Evolutionary conservation across 2,888 invertebrate genomes (phyloP).

Genomic region (Oxystoma pomonae): DNA sequence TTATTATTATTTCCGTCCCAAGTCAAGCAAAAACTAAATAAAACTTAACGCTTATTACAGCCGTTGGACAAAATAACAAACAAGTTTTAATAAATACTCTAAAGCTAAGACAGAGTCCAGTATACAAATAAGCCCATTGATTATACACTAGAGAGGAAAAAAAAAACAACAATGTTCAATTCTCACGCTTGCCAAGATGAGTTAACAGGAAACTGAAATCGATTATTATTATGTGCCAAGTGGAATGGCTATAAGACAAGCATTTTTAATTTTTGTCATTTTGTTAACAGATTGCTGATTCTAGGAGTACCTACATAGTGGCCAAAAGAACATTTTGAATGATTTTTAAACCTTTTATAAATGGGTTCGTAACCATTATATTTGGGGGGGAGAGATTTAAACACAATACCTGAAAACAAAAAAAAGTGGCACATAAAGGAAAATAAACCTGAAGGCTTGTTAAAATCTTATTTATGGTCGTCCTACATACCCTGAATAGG

Average conservation of each 20-base stretch:
- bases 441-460: too few species aligned
- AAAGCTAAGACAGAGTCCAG: neutral
- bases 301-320: neutral
- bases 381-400: too few species aligned
- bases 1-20: too few species aligned
- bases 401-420: too few species aligned
- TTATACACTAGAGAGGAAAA: neutral
- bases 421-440: too few species aligned
- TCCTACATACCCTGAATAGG: too few species aligned
- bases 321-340: too few species aligned
- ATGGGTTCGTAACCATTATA: too few species aligned
- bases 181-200: neutral
- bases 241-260: neutral
- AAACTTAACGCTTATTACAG: neutral
- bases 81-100: neutral
- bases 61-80: neutral
- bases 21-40: too few species aligned
- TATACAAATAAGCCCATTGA: neutral
- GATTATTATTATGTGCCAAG: neutral
- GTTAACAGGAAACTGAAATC: neutral
- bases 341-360: too few species aligned
- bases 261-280: neutral
- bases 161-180: neutral
- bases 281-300: neutral
- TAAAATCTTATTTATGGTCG: too few species aligned